Evolutionary conservation across 2,888 invertebrate genomes (phyloP).

Genomic region (Zootermopsis nevadensis): DNA sequence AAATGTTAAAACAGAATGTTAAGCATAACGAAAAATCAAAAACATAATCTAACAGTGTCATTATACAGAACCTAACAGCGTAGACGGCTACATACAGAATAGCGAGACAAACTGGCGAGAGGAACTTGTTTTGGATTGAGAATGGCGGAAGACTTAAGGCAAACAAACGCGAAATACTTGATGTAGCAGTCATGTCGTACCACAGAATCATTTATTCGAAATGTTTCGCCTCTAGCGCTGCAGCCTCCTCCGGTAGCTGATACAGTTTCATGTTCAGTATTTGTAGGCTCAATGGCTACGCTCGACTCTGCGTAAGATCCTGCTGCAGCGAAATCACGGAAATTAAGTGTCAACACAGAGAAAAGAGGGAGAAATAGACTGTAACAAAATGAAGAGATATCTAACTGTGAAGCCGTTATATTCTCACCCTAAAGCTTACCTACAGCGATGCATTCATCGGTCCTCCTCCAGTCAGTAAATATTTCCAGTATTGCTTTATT

Average conservation of each 20-base stretch:
- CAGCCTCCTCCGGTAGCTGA: not conserved
- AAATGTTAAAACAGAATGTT: no score
- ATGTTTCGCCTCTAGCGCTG: not conserved
- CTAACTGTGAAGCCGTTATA: constrained; percentile 32
- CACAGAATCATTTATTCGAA: no score
- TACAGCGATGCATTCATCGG: not conserved
- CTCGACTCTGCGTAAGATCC: constrained; percentile 23
- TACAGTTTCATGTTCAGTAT: not conserved
- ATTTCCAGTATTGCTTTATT: not conserved
- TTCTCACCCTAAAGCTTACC: constrained; percentile 37
- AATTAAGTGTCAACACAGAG: constrained; percentile 53
- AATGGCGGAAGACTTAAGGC: not conserved
- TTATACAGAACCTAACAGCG: no score
- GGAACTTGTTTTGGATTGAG: not conserved
- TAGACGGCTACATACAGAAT: no score
- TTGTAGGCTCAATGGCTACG: constrained; percentile 30
- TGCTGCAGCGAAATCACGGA: constrained; percentile 50
- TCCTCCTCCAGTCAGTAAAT: not conserved
- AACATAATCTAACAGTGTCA: no score
- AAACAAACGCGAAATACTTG: not conserved
- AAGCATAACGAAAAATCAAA: no score
- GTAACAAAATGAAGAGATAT: constrained; percentile 49
- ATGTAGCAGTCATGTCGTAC: not conserved
- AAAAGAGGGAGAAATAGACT: constrained; percentile 51
- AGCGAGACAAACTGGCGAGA: no score